A percentile compares a stretch with the other conserved stretches of the same genome.
Evolutionary conservation across 2,113 vertebrate species (phyloP).

Genomic region (Xenopus borealis): DNA sequence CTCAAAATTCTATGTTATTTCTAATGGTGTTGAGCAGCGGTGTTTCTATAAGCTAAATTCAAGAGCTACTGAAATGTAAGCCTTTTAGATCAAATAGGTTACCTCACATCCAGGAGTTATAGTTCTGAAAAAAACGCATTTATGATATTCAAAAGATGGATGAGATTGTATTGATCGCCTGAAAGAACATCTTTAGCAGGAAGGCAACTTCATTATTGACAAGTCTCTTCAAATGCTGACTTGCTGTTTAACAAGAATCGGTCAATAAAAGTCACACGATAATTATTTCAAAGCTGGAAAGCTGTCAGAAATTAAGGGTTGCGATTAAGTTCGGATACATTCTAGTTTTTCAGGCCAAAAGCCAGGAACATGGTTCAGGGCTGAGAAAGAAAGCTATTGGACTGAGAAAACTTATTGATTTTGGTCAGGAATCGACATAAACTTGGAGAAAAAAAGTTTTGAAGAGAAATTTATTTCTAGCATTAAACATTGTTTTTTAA

Average conservation of each 20-base stretch:
- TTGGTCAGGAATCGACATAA: not conserved
- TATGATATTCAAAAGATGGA: slow-evolving; percentile 37
- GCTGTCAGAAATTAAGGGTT: slow-evolving; percentile 31
- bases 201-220: slow-evolving; percentile 44
- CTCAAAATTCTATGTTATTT: too few species aligned
- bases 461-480: not conserved
- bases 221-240: slow-evolving; percentile 40
- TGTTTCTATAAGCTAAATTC: too few species aligned
- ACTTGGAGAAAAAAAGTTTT: not conserved
- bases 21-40: too few species aligned
- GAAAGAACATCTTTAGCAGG: slow-evolving; percentile 42
- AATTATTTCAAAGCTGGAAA: slow-evolving; percentile 39
- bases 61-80: not conserved
- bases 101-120: not conserved
- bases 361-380: not conserved
- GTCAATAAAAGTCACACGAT: slow-evolving; percentile 38
- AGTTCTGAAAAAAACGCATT: slow-evolving; percentile 18
- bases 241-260: slow-evolving; percentile 38
- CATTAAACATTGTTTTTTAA: not conserved
- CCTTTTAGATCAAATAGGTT: not conserved
- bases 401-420: not conserved
- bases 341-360: slow-evolving; percentile 19
- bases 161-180: slow-evolving; percentile 32
- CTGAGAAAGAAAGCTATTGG: not conserved
- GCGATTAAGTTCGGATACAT: slow-evolving; percentile 29